Evolutionary conservation across 2,888 invertebrate genomes (phyloP).

Genomic region (Phanerotoma sp.): DNA sequence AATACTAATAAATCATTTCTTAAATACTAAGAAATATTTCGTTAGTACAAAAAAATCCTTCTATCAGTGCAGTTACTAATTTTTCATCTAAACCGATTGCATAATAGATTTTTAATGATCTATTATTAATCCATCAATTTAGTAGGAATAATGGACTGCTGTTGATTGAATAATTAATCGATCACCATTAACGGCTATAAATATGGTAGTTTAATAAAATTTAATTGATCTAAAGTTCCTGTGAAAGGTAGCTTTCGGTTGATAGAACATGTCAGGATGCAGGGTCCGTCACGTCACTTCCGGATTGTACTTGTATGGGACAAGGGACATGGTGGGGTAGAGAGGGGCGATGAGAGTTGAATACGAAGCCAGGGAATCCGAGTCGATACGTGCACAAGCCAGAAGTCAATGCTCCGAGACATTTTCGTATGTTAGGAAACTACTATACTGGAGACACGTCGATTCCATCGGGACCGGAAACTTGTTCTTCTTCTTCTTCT

Average conservation of each 20-base stretch:
- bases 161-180: too few species aligned
- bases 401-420: slow-evolving; percentile 23
- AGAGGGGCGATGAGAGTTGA: slow-evolving; percentile 28
- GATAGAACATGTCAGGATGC: slow-evolving; percentile 36
- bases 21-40: too few species aligned
- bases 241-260: slow-evolving; percentile 7
- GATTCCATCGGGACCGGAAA: slow-evolving; percentile 22
- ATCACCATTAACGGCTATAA: too few species aligned
- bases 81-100: too few species aligned
- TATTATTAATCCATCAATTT: too few species aligned
- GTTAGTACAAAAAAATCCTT: too few species aligned
- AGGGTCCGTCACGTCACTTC: slow-evolving; percentile 36
- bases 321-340: slow-evolving; percentile 32
- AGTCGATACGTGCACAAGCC: slow-evolving; percentile 30
- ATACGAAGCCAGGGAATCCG: slow-evolving; percentile 28
- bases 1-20: too few species aligned
- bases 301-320: slow-evolving; percentile 27
- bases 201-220: neutral
- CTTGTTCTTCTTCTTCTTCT: slow-evolving; percentile 1
- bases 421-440: slow-evolving; percentile 27
- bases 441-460: slow-evolving; percentile 24
- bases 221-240: neutral
- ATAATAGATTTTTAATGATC: too few species aligned
- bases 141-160: too few species aligned
- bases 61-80: too few species aligned